Conservation (phyloP, 2,888 invertebrate species). For the Barypeithes pellucidus region DNA sequence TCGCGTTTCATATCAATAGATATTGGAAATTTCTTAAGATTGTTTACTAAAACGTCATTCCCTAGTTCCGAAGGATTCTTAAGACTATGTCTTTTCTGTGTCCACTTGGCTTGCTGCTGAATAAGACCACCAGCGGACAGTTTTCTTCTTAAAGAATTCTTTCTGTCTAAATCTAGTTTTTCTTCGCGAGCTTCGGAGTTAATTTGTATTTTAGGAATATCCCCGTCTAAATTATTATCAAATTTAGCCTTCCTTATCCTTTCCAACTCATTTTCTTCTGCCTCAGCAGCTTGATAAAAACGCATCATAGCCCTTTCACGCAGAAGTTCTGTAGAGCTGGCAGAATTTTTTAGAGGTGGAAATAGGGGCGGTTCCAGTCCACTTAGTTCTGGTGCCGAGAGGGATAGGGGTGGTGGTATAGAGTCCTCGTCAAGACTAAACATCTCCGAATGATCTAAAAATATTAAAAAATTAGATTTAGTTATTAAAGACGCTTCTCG, state of each 20-base stretch:
- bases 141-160: conserved; percentile 71
- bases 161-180: conserved; percentile 71
- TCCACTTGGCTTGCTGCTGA: conserved; percentile 65
- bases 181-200: conserved; percentile 73
- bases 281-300: conserved; percentile 84
- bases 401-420: conserved; percentile 85
- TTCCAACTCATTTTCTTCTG: conserved; percentile 78
- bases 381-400: conserved; percentile 84
- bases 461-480: too few relatives aligned
- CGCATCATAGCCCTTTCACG: conserved; percentile 88
- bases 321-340: conserved; percentile 87
- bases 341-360: conserved; percentile 78
- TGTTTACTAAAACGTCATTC: conserved; percentile 56
- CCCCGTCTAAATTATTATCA: conserved; percentile 54
- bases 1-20: conserved; percentile 60
- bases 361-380: conserved; percentile 75
- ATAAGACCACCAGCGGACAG: conserved; percentile 71
- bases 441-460: conserved; percentile 63
- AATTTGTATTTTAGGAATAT: conserved; percentile 71
- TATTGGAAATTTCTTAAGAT: conserved; percentile 61
- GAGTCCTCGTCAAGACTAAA: conserved; percentile 79
- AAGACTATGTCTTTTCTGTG: conserved; percentile 66
- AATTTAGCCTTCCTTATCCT: conserved; percentile 55
- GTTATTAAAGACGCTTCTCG: too few relatives aligned
- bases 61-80: conserved; percentile 62